A percentile compares a stretch with the other conserved stretches of the same genome.
These are phyloP conservation scores for Phoxinus dragarum DNA, from an alignment of 2,797 vertebrate genomes.

Conservation along the genomic window DNA sequence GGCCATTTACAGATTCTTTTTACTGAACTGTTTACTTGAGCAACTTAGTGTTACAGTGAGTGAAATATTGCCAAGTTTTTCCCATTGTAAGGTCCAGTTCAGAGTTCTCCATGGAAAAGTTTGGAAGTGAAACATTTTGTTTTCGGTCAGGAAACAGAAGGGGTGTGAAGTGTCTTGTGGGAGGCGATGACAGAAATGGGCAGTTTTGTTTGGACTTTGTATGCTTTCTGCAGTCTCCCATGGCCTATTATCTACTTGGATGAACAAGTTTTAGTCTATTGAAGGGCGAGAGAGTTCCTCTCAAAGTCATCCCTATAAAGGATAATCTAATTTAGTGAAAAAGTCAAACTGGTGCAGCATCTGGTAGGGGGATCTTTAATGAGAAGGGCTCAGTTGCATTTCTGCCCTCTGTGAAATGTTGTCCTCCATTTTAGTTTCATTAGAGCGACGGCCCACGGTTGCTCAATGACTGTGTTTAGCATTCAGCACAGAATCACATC, in stretches of 20 bases:
- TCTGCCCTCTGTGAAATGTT: slow-evolving; percentile 18
- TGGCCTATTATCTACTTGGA: slow-evolving; percentile 37
- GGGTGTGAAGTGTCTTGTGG: slow-evolving; percentile 26
- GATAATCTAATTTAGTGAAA: slow-evolving; percentile 48
- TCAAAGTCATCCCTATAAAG: slow-evolving; percentile 35
- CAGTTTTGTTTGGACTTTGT: slow-evolving; percentile 15
- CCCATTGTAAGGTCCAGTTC: neutral
- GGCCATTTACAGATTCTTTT: neutral
- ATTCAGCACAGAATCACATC: slow-evolving; percentile 28
- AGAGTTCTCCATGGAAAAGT: slow-evolving; percentile 23
- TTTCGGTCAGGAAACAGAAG: slow-evolving; percentile 39
- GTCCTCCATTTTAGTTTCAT: slow-evolving; percentile 50
- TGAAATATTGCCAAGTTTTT: slow-evolving; percentile 5
- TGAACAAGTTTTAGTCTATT: slow-evolving; percentile 26
- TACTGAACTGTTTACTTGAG: neutral
- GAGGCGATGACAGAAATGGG: slow-evolving; percentile 12
- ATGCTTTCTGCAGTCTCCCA: slow-evolving; percentile 27
- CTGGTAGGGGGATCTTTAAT: slow-evolving; percentile 35
- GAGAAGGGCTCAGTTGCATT: slow-evolving; percentile 27
- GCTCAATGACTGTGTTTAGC: slow-evolving; percentile 33
- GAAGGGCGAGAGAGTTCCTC: slow-evolving; percentile 20
- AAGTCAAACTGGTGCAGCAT: slow-evolving; percentile 44
- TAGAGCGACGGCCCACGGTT: slow-evolving; percentile 6
- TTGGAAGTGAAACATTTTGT: slow-evolving; percentile 26
- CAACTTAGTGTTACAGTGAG: slow-evolving; percentile 1